Base-by-base conservation (phyloP, 2,113 vertebrate species). In the Anolis carolinensis region DNA sequence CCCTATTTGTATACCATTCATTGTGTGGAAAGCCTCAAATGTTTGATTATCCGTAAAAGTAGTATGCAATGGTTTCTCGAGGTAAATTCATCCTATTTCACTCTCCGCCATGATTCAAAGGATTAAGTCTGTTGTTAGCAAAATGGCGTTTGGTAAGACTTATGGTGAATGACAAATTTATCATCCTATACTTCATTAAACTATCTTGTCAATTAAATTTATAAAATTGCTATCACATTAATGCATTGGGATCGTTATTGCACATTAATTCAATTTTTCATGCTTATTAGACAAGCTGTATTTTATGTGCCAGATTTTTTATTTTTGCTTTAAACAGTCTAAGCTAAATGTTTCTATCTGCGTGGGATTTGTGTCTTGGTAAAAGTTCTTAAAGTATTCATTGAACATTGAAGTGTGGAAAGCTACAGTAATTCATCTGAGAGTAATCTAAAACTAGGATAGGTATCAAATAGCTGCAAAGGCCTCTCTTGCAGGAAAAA, bases 161-260 rank as follows among this genome's bases (percentile, higher is more conserved):
- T 90, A 88, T 79, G 48, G 82, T 89, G 74, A 86, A 82, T 83
- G 79, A 77, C 84, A 92, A 95, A 87, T 81, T 55, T 87, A 83
- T 75, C 85, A 82, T 30, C 79, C 79, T 52, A 70, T 74, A 88
- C 79, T 90, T 92, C 84, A 91, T 91, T 93, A 93, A 90, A 82
- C 36, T 65, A 59, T 88, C 70, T 85, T 90, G 73, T 90, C 86
- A 85, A 16, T 92, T 92, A 83, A 13, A 71, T 59, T 85, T 79
- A 70, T 84, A 73, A 81, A 67, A 71, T 21, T 85, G 88, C 78
- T 34, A 25, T 52, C 87, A 84, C 86, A 88, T 83, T 88, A 88
- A 85, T 39, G 67, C 82, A 82, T 18, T 84, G 81, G 71, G 79
- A 79, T 52, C 84, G 72, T 63, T 80, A 16, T 62, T 91, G 36